A percentile compares a stretch with the other conserved stretches of the same genome.
phyloP scores from a whole-genome alignment of 37 sponge, comb jelly and placozoan genomes.

The Halichondria panicea region DNA sequence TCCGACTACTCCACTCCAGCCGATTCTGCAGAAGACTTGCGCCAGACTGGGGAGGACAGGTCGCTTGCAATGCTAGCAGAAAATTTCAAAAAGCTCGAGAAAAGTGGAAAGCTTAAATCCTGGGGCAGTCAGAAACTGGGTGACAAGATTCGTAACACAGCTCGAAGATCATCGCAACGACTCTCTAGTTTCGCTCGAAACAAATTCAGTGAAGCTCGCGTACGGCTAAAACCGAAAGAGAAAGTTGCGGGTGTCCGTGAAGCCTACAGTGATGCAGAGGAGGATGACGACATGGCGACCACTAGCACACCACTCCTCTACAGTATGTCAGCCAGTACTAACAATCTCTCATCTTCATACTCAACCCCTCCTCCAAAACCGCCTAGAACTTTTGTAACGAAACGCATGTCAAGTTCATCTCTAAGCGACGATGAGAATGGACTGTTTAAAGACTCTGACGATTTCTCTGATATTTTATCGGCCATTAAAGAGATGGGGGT shows the following conservation, averaged over 20 bases:
- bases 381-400: conserved; percentile 47
- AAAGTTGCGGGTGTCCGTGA: neutral
- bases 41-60: neutral
- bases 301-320: conserved; percentile 16
- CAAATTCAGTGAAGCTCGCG: conserved; percentile 4
- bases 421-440: neutral
- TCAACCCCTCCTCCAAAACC: conserved; percentile 41
- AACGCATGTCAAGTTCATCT: neutral
- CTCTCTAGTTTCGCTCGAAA: conserved; percentile 6
- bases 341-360: conserved; percentile 1
- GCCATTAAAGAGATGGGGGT: conserved; percentile 40
- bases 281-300: neutral
- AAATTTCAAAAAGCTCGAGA: conserved; percentile 42
- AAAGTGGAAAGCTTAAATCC: conserved; percentile 19
- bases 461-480: conserved; percentile 36
- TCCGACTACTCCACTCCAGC: conserved; percentile 11
- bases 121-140: conserved; percentile 18
- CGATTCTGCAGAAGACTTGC: conserved; percentile 20
- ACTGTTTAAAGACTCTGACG: neutral
- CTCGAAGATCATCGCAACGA: conserved; percentile 1
- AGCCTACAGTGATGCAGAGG: conserved; percentile 41
- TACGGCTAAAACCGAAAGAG: neutral
- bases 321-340: conserved; percentile 4
- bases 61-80: conserved; percentile 33
- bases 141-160: conserved; percentile 9